A percentile compares a stretch with the other conserved stretches of the same genome.
Evolutionary conservation across 2,888 invertebrate species (phyloP).

Genomic region (Lithosia quadra): DNA sequence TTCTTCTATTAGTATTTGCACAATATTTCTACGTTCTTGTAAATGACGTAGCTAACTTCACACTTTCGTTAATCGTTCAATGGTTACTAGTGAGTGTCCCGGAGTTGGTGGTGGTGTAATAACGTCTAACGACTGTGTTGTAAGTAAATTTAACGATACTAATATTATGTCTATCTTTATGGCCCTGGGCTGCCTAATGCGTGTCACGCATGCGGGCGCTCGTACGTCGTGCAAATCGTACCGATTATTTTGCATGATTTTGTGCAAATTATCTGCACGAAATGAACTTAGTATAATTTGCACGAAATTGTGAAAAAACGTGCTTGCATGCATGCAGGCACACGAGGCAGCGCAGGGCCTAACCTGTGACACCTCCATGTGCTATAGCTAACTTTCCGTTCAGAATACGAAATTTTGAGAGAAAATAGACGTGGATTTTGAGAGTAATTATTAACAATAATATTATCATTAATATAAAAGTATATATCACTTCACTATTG

Average conservation of each 20-base stretch:
- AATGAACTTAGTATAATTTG: no score
- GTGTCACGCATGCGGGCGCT: no score
- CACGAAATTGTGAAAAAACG: no score
- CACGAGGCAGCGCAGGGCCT: no score
- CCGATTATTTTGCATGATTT: no score
- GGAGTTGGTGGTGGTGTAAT: constrained; percentile 76
- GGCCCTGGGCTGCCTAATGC: no score
- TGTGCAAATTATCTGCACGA: no score
- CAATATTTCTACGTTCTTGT: neutral
- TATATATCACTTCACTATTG: no score
- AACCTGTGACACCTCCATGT: constrained; percentile 38
- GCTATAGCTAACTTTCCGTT: constrained; percentile 8
- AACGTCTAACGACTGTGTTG: constrained; percentile 78
- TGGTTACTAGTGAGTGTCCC: constrained; percentile 63
- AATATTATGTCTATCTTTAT: constrained; percentile 64
- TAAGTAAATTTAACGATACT: constrained; percentile 83
- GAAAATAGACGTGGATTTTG: neutral
- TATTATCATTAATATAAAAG: no score
- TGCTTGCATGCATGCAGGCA: no score
- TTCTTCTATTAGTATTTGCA: neutral
- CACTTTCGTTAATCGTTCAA: constrained; percentile 44
- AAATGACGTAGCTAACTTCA: constrained; percentile 61
- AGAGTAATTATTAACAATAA: neutral
- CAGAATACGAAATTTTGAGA: constrained; percentile 17
- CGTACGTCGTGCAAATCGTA: no score